Evolutionary conservation across 2,113 vertebrate species (phyloP), one percentile per base, ranked within the genome.

Genomic region (Elachura formosa): DNA sequence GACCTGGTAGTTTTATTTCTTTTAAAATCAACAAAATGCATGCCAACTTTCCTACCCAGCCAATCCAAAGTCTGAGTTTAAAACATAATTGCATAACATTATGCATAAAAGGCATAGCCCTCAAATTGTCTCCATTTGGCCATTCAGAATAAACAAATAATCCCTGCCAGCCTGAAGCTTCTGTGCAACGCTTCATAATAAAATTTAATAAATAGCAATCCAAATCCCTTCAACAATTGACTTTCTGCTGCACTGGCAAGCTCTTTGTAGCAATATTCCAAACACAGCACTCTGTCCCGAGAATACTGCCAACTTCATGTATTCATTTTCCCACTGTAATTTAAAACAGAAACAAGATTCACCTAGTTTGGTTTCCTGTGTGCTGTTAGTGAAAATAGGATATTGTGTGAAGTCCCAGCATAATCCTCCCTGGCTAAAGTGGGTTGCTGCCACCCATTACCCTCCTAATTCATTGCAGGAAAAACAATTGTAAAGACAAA

Each of bases 241-340:
- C 43, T 94, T 96, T 97, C 91, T 95, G 94, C 87, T 93, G 91
- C 51, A 66, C 84, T 93, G 92, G 91, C 92, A 94, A 68, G 34
- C 93, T 89, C 87, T 93, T 96, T 95, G 94, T 94, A 96, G 49
- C 66, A 73, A 63, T 89, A 91, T 86, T 91, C 90, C 97, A 94
- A 94, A 94, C 84, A 83, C 94, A 87, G 93, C 58, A 0, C 79
- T 92, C 66, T 8, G 13, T 87, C 58, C 63, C 78, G 85, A 88
- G 80, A 68, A 55, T 1, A 0, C 87, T 93, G 95, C 91, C 94
- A 97, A 86, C 56, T 84, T 56, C 73, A 54, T 96, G 84, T 55
- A 95, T 94, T 96, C 84, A 34, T 93, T 94, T 97, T 88, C 94
- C 84, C 89, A 72, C 34, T 85, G 83, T 90, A 96, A 95, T 96